Conservation (phyloP, 2,888 invertebrate species). For the Ornithoptera alexandrae region DNA sequence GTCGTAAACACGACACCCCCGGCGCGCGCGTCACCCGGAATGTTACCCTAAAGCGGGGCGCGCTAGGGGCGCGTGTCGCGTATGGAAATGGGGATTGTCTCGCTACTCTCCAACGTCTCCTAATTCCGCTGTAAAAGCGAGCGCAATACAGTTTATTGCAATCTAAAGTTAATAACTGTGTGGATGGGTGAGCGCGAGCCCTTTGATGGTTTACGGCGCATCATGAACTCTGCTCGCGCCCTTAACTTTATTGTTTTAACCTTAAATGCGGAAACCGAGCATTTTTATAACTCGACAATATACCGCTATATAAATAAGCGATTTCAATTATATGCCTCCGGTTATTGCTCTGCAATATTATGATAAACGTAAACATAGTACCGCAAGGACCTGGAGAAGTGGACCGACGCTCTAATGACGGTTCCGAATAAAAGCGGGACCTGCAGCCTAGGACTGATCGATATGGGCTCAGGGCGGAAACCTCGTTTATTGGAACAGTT, state of each 20-base stretch:
- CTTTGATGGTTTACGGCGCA: constrained; percentile 41
- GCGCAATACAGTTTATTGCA: constrained; percentile 65
- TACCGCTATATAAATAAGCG: too few species aligned
- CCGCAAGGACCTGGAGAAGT: too few species aligned
- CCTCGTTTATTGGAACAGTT: too few species aligned
- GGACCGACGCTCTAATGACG: too few species aligned
- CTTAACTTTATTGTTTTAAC: constrained; percentile 25
- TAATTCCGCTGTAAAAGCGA: constrained; percentile 65
- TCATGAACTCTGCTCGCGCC: constrained; percentile 34
- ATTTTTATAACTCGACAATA: too few species aligned
- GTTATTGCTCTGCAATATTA: too few species aligned
- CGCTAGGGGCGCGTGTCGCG: constrained; percentile 36
- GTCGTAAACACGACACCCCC: constrained; percentile 62
- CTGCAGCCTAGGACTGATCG: too few species aligned
- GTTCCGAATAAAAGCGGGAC: too few species aligned
- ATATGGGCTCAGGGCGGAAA: too few species aligned
- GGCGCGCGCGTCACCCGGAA: constrained; percentile 34
- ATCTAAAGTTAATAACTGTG: constrained; percentile 64
- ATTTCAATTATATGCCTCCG: too few species aligned
- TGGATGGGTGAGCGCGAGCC: constrained; percentile 24
- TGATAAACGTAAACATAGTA: too few species aligned
- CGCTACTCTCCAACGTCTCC: constrained; percentile 45
- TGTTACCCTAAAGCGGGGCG: constrained; percentile 33
- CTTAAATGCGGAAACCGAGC: constrained; percentile 10
- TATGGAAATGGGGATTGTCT: constrained; percentile 19